Percentiles rank a stretch among this genome's conserved stretches.
These are phyloP conservation scores for Natrix natrix DNA, from an alignment of 2,797 vertebrate species.

Conservation along the genomic window DNA sequence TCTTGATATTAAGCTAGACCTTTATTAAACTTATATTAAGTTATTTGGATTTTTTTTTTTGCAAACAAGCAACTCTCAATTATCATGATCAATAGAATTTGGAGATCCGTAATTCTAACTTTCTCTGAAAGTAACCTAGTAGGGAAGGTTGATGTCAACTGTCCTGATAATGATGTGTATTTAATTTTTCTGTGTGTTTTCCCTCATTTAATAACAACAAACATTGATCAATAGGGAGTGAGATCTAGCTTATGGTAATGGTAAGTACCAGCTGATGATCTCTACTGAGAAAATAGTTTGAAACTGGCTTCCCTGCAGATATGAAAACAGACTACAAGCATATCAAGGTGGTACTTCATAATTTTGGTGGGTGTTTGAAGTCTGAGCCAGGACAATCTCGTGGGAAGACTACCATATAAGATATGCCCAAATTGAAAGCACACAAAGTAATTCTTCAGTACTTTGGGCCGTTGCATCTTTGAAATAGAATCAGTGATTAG, in stretches of 20 bases:
- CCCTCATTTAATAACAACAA: not conserved
- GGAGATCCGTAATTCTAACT: not conserved
- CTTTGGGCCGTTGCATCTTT: not conserved
- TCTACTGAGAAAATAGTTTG: not conserved
- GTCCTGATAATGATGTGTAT: not conserved
- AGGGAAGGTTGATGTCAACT: not conserved
- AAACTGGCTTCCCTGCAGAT: not conserved
- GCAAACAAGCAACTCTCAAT: not conserved
- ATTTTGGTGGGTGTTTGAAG: not conserved
- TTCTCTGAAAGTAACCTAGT: not conserved
- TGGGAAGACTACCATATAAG: not conserved
- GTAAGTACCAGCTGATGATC: not conserved
- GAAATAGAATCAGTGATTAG: not conserved
- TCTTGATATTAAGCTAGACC: not conserved
- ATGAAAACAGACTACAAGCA: not conserved
- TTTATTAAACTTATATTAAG: not conserved
- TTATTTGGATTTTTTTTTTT: not conserved
- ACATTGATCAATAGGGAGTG: not conserved
- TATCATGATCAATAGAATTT: not conserved
- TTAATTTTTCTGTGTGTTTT: not conserved
- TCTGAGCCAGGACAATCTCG: not conserved
- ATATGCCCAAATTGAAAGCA: not conserved
- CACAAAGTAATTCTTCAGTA: not conserved
- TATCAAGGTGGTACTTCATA: not conserved
- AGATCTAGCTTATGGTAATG: not conserved